A percentile compares a stretch with the other conserved stretches of the same genome.
phyloP scores from a whole-genome alignment of 2,797 vertebrate species.

The Rhinichthys osculus region DNA sequence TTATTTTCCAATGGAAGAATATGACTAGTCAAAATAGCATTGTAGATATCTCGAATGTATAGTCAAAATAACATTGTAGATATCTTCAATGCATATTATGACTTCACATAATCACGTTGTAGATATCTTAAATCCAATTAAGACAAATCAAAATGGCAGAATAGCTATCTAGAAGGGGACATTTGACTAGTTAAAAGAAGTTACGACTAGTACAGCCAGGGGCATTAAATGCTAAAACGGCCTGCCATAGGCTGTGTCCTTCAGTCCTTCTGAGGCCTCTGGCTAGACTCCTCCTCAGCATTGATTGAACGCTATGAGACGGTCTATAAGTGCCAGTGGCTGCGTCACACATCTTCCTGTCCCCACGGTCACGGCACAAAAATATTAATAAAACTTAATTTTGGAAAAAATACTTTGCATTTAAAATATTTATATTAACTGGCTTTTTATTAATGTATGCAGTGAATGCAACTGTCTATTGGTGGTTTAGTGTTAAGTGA shows the following conservation, averaged over 20 bases:
- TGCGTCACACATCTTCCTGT: neutral
- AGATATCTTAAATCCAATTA: neutral
- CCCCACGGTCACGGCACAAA: too few species aligned
- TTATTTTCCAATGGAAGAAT: too few species aligned
- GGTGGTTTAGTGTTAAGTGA: neutral
- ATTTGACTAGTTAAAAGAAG: neutral
- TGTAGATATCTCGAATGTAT: neutral
- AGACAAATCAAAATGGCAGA: neutral
- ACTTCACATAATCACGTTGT: neutral
- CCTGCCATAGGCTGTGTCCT: neutral
- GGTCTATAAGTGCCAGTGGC: too few species aligned
- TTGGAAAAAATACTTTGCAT: neutral
- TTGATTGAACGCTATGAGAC: too few species aligned
- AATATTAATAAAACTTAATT: neutral
- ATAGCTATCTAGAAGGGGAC: neutral
- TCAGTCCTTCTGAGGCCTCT: too few species aligned
- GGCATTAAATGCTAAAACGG: neutral
- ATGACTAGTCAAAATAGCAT: too few species aligned
- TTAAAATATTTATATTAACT: neutral
- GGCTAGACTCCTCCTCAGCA: too few species aligned
- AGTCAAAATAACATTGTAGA: neutral
- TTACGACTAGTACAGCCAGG: neutral
- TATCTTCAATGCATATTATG: neutral
- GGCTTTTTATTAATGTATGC: neutral
- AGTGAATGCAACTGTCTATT: neutral